Base-by-base conservation (phyloP, 2,888 invertebrate genomes). In the Drosophila fungiperda region DNA sequence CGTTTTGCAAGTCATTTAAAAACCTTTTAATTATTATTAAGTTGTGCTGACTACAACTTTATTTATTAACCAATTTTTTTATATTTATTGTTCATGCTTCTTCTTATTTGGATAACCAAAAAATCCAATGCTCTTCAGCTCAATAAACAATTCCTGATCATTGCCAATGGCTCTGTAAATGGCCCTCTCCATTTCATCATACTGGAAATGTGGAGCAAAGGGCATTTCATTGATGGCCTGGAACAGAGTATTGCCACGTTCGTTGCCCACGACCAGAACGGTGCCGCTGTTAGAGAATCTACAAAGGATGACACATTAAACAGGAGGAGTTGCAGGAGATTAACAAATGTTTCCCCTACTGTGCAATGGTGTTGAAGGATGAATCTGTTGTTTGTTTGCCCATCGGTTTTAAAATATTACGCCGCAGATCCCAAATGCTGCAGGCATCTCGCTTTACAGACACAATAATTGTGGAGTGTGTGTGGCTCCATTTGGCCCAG, bases 371-470 rank as follows among this genome's bases (percentile, higher is more conserved):
- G 36, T 89, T 80, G 63, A 78, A 83, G 1, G 93, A 91, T 0
- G 80, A 76, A n/a, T 89, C 89, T 48, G 91, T 72, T 0, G 60
- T 65, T 11, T 84, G 87, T 15, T 83, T 80, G 38, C 92, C 87
- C 60, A 93, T 91, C 7, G 97, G 96, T 50, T 95, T 94, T 64
- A 96, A 95, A 3, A 94, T 95, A 87, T 96, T 97, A n/a, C 96
- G 93, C 1, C 95, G 95, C 3, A 97, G 93, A 90, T 97, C 97
- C 97, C 97, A 97, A 29, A 97, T 93, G 61, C 95, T 95, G n/a
- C 97, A 94, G 9, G 94, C 93, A 68, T 94, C 94, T 0, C 95
- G 95, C 62, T 95, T 95, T 1, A 96, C 94, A 1, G 95, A 94
- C 0, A 96, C 95, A 2, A 97, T 93, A 0, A 97, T 94, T 0